Percentiles rank a stretch among this genome's conserved stretches.
Evolutionary conservation across 2,113 vertebrate genomes (phyloP).

Genomic region (Grus americana): DNA sequence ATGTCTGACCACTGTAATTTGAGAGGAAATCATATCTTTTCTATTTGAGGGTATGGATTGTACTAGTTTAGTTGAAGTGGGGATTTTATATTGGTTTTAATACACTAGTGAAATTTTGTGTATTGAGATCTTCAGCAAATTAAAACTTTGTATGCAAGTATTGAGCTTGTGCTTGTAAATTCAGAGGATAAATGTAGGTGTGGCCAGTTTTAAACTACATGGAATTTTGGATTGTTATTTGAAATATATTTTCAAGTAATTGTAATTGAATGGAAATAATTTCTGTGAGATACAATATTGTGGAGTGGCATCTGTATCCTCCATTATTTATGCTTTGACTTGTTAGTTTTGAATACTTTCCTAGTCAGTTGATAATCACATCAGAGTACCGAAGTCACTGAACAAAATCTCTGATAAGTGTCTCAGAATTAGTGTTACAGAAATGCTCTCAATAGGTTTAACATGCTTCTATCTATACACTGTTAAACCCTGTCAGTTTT

Average conservation of each 20-base stretch:
- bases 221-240: not conserved
- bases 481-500: not conserved
- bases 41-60: not conserved
- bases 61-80: not conserved
- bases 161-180: not conserved
- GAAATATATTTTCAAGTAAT: constrained; percentile 23
- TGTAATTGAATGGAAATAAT: not conserved
- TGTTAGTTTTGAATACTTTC: not conserved
- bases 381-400: not conserved
- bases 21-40: not conserved
- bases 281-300: not conserved
- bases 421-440: not conserved
- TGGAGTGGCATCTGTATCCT: not conserved
- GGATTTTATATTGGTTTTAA: not conserved
- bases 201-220: not conserved
- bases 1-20: constrained; percentile 15
- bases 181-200: not conserved
- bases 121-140: not conserved
- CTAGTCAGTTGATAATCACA: not conserved
- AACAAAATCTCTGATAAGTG: not conserved
- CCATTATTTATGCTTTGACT: not conserved
- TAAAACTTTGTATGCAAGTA: not conserved
- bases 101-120: not conserved
- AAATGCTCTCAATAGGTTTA: not conserved
- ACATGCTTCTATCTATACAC: not conserved